Evolutionary conservation across 2,888 invertebrate genomes (phyloP).

Genomic region (Cryptus viduatorius): DNA sequence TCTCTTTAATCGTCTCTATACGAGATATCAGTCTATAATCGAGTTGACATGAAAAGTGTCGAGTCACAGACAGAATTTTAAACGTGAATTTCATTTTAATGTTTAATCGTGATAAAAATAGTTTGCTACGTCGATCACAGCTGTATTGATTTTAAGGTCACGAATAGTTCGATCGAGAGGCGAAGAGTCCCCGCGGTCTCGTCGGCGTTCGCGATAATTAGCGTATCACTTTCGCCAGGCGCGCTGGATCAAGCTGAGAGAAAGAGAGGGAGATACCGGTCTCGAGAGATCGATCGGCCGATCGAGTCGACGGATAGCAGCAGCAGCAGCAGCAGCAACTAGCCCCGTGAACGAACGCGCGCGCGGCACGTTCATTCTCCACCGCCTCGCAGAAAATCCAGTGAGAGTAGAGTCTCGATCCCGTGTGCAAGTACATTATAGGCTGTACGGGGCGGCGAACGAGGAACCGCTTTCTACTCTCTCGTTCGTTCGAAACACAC

Average conservation of each 20-base stretch:
- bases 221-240: slow-evolving; percentile 65
- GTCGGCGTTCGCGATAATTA: slow-evolving; percentile 50
- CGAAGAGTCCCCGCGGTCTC: neutral
- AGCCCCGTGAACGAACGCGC: slow-evolving; percentile 16
- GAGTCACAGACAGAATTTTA: too few relatives aligned
- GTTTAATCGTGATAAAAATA: too few relatives aligned
- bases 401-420: slow-evolving; percentile 36
- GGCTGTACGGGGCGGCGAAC: slow-evolving; percentile 20
- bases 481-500: slow-evolving; percentile 54
- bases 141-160: slow-evolving; percentile 3
- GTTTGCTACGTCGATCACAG: neutral
- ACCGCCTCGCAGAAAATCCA: slow-evolving; percentile 34
- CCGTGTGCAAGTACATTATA: neutral
- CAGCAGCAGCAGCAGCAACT: slow-evolving; percentile 4
- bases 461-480: slow-evolving; percentile 67
- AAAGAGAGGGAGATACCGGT: slow-evolving; percentile 46
- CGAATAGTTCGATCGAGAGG: neutral
- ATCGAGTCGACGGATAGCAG: slow-evolving; percentile 25
- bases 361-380: slow-evolving; percentile 23
- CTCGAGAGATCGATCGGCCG: slow-evolving; percentile 51
- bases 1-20: too few relatives aligned
- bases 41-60: too few relatives aligned
- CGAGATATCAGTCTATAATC: too few relatives aligned
- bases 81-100: too few relatives aligned
- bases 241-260: slow-evolving; percentile 4